Percentiles rank a stretch among this genome's conserved stretches.
phyloP scores from a whole-genome alignment of 2,797 vertebrate genomes.

The Dicrostonyx torquatus region DNA sequence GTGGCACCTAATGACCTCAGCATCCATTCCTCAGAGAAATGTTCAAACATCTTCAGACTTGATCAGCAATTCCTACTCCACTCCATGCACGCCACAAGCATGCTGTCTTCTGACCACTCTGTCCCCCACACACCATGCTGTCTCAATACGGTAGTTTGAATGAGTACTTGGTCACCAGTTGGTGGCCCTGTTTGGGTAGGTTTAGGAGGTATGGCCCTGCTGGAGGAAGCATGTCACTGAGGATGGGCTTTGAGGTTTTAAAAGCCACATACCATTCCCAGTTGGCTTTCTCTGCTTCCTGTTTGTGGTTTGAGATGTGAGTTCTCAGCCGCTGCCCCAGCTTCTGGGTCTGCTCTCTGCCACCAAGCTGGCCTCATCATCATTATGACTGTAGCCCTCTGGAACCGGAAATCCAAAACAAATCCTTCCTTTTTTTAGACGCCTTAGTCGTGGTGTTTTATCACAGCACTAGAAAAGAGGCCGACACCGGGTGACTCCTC shows the following conservation, averaged over 20 bases:
- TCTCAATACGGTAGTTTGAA: not conserved
- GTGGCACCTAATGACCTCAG: not conserved
- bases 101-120: no score
- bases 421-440: not conserved
- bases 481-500: not conserved
- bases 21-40: not conserved
- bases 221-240: not conserved
- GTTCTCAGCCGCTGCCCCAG: not conserved
- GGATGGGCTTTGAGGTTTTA: not conserved
- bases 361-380: not conserved
- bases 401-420: not conserved
- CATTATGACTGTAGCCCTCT: no score
- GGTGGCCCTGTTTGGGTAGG: not conserved
- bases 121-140: not conserved
- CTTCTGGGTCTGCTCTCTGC: not conserved
- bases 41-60: not conserved
- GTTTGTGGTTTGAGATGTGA: not conserved
- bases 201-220: not conserved
- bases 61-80: no score
- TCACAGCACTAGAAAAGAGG: not conserved
- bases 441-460: not conserved
- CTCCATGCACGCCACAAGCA: fast-evolving
- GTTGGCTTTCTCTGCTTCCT: not conserved
- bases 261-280: not conserved
- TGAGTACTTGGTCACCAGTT: not conserved